phyloP scores from a whole-genome alignment of 2,113 vertebrate species.

The Ondatra zibethicus region DNA sequence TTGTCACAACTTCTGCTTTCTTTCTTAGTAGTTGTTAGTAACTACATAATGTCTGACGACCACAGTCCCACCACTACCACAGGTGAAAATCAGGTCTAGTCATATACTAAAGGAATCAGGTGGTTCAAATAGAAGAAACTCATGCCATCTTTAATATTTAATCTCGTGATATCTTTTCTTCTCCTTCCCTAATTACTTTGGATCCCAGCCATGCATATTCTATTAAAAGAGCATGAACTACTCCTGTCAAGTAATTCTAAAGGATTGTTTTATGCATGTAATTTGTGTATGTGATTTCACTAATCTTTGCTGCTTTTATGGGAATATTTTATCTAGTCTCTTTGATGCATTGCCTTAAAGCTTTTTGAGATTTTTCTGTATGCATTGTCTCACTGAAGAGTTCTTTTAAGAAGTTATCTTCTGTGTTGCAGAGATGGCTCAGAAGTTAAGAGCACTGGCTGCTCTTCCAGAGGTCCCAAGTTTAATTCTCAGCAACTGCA shows the following conservation, averaged over 20 bases:
- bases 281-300: background rate
- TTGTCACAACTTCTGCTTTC: background rate
- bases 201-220: background rate
- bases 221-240: background rate
- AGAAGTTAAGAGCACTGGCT: background rate
- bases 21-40: background rate
- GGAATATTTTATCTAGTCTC: background rate
- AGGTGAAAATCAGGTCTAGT: background rate
- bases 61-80: background rate
- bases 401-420: background rate
- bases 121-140: background rate
- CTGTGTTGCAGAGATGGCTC: background rate
- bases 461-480: background rate
- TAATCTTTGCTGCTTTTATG: background rate
- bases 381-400: background rate
- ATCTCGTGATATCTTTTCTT: background rate
- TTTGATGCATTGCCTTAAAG: background rate
- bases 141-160: background rate
- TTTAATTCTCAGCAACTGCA: background rate
- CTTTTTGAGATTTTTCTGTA: background rate
- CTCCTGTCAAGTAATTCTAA: background rate
- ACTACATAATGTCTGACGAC: background rate
- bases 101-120: background rate
- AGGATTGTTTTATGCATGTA: background rate
- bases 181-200: background rate